Percentiles rank a stretch among this genome's conserved stretches.
These are phyloP conservation scores for Hucho hucho DNA, from an alignment of 2,113 vertebrate species.

Conservation along the genomic window DNA sequence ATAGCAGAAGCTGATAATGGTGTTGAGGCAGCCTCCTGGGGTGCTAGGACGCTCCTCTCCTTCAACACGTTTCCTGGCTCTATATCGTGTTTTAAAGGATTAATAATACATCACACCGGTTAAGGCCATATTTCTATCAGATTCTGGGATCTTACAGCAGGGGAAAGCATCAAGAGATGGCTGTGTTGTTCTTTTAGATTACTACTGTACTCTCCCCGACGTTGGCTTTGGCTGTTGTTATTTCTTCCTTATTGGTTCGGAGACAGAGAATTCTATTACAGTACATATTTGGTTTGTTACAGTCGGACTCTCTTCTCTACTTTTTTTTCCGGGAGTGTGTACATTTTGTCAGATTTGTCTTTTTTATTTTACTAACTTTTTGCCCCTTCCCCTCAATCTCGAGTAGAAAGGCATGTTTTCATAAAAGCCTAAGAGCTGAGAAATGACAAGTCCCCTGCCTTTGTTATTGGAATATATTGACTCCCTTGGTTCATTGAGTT, in stretches of 20 bases:
- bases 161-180: constrained; percentile 50
- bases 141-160: constrained; percentile 36
- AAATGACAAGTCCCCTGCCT: constrained; percentile 69
- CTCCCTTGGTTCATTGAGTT: constrained; percentile 87
- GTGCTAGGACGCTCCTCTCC: constrained; percentile 66
- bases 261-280: constrained; percentile 67
- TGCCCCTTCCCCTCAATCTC: constrained; percentile 42
- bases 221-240: constrained; percentile 48
- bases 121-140: constrained; percentile 69
- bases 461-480: constrained; percentile 81
- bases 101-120: constrained; percentile 72
- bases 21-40: constrained; percentile 74
- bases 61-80: constrained; percentile 61
- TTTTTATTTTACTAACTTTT: constrained; percentile 12
- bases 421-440: constrained; percentile 49
- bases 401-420: constrained; percentile 60
- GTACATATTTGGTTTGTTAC: constrained; percentile 68
- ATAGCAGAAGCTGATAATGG: constrained; percentile 72
- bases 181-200: constrained; percentile 67
- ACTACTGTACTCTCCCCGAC: constrained; percentile 38
- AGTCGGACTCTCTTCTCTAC: constrained; percentile 62
- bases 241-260: constrained; percentile 66
- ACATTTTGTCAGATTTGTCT: background rate
- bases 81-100: constrained; percentile 72
- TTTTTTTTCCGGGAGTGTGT: constrained; percentile 23